A percentile compares a stretch with the other conserved stretches of the same genome.
These are phyloP conservation scores for Odobenus rosmarus DNA, from an alignment of 2,113 vertebrate genomes.

Conservation along the genomic window DNA sequence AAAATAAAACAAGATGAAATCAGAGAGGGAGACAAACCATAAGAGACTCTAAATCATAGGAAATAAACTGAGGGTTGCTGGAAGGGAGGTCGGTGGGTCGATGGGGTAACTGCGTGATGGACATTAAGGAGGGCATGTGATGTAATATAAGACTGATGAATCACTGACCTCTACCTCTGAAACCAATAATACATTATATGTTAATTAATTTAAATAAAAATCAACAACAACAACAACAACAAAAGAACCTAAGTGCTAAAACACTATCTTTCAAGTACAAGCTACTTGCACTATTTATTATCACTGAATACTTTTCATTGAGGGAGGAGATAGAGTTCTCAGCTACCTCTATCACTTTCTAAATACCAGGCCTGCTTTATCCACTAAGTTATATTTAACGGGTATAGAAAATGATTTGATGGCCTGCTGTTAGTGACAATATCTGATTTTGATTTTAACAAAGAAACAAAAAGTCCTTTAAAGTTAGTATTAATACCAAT, in stretches of 20 bases:
- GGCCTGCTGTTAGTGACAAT: not conserved
- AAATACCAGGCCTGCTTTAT: not conserved
- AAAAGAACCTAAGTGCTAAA: not conserved
- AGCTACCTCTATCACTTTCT: not conserved
- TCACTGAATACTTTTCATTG: not conserved
- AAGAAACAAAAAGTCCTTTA: not conserved
- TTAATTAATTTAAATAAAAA: not conserved
- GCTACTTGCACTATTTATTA: not conserved
- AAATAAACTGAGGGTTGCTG: too few relatives aligned
- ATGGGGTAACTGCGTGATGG: too few relatives aligned
- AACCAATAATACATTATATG: not conserved
- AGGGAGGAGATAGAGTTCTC: not conserved
- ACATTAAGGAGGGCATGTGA: too few relatives aligned
- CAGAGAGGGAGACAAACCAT: too few relatives aligned
- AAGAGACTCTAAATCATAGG: too few relatives aligned
- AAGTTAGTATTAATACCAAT: not conserved
- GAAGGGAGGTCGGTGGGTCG: rapidly evolving
- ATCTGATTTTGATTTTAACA: not conserved
- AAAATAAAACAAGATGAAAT: too few relatives aligned
- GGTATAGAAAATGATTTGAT: not conserved
- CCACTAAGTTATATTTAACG: not conserved
- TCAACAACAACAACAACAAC: not conserved
- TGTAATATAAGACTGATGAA: too few relatives aligned
- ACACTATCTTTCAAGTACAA: not conserved
- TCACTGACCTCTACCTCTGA: not conserved